phyloP scores from a whole-genome alignment of 2,888 invertebrate genomes.

The Seladonia tumulorum region DNA sequence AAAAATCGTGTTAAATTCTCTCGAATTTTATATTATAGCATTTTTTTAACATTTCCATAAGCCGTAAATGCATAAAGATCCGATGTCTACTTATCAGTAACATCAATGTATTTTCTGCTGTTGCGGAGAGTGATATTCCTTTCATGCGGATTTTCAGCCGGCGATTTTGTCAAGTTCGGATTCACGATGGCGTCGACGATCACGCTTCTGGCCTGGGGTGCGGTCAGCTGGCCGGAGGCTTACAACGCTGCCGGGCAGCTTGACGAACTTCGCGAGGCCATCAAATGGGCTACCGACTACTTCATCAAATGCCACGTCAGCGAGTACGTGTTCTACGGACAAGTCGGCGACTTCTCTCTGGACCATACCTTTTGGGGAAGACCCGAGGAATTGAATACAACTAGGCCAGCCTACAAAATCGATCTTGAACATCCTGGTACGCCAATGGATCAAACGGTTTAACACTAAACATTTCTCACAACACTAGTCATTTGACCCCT shows the following conservation, averaged over 20 bases:
- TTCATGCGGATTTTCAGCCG: conserved; percentile 72
- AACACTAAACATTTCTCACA: too few relatives aligned
- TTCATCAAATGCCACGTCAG: conserved; percentile 86
- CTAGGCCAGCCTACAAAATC: conserved; percentile 86
- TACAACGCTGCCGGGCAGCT: conserved; percentile 85
- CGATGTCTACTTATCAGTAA: too few relatives aligned
- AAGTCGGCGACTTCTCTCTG: conserved; percentile 86
- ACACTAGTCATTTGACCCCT: too few relatives aligned
- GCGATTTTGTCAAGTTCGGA: conserved; percentile 86
- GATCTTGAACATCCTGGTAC: conserved; percentile 84
- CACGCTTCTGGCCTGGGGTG: conserved; percentile 86
- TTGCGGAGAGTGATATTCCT: neutral
- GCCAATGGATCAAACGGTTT: neutral
- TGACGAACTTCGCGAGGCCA: conserved; percentile 82
- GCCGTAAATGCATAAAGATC: too few relatives aligned
- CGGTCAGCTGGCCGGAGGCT: conserved; percentile 85
- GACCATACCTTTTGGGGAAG: conserved; percentile 88
- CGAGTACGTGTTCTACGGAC: conserved; percentile 85
- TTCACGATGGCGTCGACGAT: conserved; percentile 86
- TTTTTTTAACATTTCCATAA: too few relatives aligned
- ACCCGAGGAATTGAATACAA: conserved; percentile 87
- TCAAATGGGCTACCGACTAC: conserved; percentile 87
- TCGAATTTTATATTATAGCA: too few relatives aligned
- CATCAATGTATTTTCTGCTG: too few relatives aligned
- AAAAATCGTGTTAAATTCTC: too few relatives aligned